Conservation (phyloP, 2,888 invertebrate genomes). For the Elegia similella region DNA sequence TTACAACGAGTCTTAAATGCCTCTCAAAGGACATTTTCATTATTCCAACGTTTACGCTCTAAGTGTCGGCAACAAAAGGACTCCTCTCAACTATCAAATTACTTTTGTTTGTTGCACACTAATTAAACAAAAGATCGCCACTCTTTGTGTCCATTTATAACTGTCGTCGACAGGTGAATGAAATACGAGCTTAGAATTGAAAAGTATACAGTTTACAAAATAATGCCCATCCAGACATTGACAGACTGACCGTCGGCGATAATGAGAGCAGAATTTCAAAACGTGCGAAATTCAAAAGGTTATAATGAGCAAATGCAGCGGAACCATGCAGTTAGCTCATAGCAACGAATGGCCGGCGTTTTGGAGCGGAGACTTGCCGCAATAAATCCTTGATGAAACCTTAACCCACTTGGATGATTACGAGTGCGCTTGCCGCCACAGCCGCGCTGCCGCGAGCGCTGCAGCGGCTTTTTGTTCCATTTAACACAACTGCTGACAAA, state of each 20-base stretch:
- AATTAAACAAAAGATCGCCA: slow-evolving; percentile 74
- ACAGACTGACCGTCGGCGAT: slow-evolving; percentile 59
- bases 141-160: slow-evolving; percentile 51
- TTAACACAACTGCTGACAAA: slow-evolving; percentile 29
- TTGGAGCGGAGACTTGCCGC: slow-evolving; percentile 81
- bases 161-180: slow-evolving; percentile 57
- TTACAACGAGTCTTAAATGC: slow-evolving; percentile 59
- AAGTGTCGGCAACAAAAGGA: slow-evolving; percentile 60
- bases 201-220: slow-evolving; percentile 34
- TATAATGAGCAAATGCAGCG: slow-evolving; percentile 70
- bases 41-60: slow-evolving; percentile 56
- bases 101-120: slow-evolving; percentile 70
- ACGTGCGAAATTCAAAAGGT: slow-evolving; percentile 49
- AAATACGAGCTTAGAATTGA: slow-evolving; percentile 42
- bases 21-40: slow-evolving; percentile 66
- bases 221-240: slow-evolving; percentile 38
- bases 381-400: slow-evolving; percentile 81
- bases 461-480: slow-evolving; percentile 52
- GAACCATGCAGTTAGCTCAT: slow-evolving; percentile 76
- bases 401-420: slow-evolving; percentile 81
- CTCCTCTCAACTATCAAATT: slow-evolving; percentile 66
- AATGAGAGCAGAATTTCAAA: slow-evolving; percentile 40
- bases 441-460: slow-evolving; percentile 57
- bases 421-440: slow-evolving; percentile 62
- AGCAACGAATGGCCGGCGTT: slow-evolving; percentile 72